These are phyloP conservation scores for Neuroterus valhalla DNA, from an alignment of 1,140 invertebrate species.

Conservation along the genomic window DNA sequence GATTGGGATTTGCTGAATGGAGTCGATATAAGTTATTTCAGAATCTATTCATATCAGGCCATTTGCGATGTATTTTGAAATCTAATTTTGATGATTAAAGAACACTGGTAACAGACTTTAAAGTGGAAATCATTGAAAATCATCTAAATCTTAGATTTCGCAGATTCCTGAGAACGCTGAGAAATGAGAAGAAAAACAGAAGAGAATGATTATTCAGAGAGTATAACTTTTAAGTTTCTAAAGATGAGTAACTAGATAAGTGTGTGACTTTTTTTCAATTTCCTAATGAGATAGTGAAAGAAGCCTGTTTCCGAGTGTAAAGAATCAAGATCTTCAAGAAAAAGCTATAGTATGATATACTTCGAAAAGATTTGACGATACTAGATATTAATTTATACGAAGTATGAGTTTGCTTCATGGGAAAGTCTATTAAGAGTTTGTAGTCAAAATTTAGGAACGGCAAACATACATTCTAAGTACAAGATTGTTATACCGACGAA, in stretches of 20 bases:
- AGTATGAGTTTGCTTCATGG: conserved; percentile 56
- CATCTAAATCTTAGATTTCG: neutral
- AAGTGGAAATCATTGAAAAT: neutral
- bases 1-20: conserved; percentile 9
- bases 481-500: conserved; percentile 53
- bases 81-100: conserved; percentile 3
- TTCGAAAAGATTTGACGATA: conserved; percentile 42
- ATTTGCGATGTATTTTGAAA: conserved; percentile 7
- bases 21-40: conserved; percentile 23
- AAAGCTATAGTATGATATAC: conserved; percentile 17
- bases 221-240: conserved; percentile 49
- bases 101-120: conserved; percentile 4
- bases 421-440: conserved; percentile 56
- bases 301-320: conserved; percentile 16
- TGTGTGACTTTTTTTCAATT: neutral
- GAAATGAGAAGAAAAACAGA: too few relatives aligned
- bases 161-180: neutral
- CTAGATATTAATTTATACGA: conserved; percentile 57
- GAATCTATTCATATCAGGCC: conserved; percentile 29
- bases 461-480: conserved; percentile 55
- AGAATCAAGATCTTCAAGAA: conserved; percentile 20
- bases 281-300: neutral
- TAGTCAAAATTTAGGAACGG: conserved; percentile 55
- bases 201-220: conserved; percentile 32
- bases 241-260: conserved; percentile 38